Percentiles rank a stretch among this genome's conserved stretches.
These are phyloP conservation scores for Conomelus anceps DNA, from an alignment of 2,888 invertebrate genomes.

Conservation along the genomic window DNA sequence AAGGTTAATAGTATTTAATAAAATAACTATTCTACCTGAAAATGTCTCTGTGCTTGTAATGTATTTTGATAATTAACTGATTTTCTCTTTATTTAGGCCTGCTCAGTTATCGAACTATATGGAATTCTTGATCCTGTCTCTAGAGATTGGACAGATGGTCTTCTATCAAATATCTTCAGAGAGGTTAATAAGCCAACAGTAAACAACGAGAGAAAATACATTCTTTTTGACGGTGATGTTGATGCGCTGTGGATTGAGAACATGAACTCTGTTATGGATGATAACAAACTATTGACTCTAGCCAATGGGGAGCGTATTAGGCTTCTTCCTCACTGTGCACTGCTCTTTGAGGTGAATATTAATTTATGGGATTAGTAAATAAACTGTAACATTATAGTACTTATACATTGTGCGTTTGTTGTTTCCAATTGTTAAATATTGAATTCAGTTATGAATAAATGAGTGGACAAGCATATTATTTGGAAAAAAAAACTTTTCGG, in stretches of 20 bases:
- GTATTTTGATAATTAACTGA: neutral
- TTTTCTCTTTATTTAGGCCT: slow-evolving; percentile 51
- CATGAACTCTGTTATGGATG: slow-evolving; percentile 97
- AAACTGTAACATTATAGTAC: no score
- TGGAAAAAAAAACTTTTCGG: no score
- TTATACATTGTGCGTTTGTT: no score
- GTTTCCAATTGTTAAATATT: no score
- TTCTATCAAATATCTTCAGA: slow-evolving; percentile 83
- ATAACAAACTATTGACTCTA: slow-evolving; percentile 80
- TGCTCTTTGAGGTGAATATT: slow-evolving; percentile 68
- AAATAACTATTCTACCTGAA: no score
- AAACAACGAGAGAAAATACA: slow-evolving; percentile 68
- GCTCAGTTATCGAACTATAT: slow-evolving; percentile 81
- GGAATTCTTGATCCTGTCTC: slow-evolving; percentile 79
- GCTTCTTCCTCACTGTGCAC: slow-evolving; percentile 69
- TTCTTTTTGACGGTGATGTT: slow-evolving; percentile 88
- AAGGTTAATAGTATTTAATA: no score
- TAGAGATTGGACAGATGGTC: slow-evolving; percentile 88
- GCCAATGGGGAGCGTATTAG: slow-evolving; percentile 87
- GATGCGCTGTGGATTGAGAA: slow-evolving; percentile 95
- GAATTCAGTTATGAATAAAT: no score
- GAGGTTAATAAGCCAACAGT: slow-evolving; percentile 77
- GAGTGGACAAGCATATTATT: no score
- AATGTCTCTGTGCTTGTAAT: no score
- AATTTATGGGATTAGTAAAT: no score